phyloP scores from a whole-genome alignment of 2,888 invertebrate genomes.

The Calameuta pallipes region DNA sequence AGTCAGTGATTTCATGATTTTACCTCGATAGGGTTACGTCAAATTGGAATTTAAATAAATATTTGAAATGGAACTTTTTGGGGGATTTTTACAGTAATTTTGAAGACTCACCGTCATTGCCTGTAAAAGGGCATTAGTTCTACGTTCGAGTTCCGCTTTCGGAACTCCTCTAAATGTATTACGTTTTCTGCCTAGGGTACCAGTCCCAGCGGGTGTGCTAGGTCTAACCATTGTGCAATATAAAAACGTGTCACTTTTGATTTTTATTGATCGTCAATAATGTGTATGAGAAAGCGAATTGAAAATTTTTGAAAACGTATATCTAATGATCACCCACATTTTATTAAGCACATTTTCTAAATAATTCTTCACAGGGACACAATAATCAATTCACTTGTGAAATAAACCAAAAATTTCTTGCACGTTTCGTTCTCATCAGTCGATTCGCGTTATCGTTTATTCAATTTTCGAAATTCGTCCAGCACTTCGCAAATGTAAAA shows the following conservation, averaged over 20 bases:
- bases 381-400: not conserved
- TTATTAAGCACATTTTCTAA: not conserved
- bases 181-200: slow-evolving; percentile 67
- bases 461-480: not conserved
- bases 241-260: not conserved
- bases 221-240: slow-evolving; percentile 47
- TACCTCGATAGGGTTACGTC: not conserved
- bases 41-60: not conserved
- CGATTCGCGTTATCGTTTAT: not conserved
- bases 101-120: slow-evolving; percentile 82
- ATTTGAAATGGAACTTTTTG: not conserved
- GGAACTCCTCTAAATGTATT: slow-evolving; percentile 82
- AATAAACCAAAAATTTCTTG: not conserved
- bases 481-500: not conserved
- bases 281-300: not conserved
- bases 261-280: not conserved
- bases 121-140: slow-evolving; percentile 79
- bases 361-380: not conserved
- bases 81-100: not conserved
- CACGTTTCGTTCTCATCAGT: not conserved
- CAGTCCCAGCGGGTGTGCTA: slow-evolving; percentile 66
- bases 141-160: slow-evolving; percentile 79
- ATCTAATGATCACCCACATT: not conserved
- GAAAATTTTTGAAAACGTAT: not conserved
- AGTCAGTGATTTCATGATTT: not conserved